Evolutionary conservation across 2,113 vertebrate genomes (phyloP).

Genomic region (Crotalus helleri): DNA sequence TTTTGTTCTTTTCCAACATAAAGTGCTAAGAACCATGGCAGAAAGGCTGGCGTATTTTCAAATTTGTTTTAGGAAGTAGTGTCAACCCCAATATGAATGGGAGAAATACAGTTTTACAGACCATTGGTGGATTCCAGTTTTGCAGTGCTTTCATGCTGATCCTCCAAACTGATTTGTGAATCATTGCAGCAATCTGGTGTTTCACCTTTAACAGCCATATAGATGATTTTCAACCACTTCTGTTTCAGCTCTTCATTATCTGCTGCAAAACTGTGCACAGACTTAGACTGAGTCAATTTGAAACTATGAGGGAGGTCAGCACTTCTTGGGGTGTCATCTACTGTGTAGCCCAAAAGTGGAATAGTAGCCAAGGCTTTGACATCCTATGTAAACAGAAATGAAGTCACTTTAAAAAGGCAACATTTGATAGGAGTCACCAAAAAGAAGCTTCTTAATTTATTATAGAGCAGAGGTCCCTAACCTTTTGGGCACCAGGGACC

Average conservation of each 20-base stretch:
- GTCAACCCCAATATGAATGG: conserved; percentile 33
- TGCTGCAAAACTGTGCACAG: conserved; percentile 87
- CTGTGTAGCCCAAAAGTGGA: conserved; percentile 89
- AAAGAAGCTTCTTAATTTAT: not conserved
- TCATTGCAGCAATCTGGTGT: conserved; percentile 66
- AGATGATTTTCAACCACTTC: conserved; percentile 90
- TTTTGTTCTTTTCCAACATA: conserved; percentile 63
- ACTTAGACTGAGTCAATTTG: conserved; percentile 93
- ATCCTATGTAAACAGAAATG: conserved; percentile 71
- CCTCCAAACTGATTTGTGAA: conserved; percentile 51
- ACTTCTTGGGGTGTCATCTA: conserved; percentile 79
- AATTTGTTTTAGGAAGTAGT: conserved; percentile 12
- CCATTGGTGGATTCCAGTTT: conserved; percentile 36
- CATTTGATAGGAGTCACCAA: not conserved
- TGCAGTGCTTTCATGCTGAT: conserved; percentile 58
- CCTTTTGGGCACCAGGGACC: too few species aligned
- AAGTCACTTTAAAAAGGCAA: not conserved
- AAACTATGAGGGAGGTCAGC: conserved; percentile 85
- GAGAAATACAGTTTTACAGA: conserved; percentile 36
- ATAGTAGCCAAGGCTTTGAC: conserved; percentile 94
- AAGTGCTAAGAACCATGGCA: conserved; percentile 70
- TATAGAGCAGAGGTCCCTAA: not conserved
- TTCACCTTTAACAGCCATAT: conserved; percentile 87
- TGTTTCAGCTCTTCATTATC: conserved; percentile 92
- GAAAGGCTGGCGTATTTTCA: conserved; percentile 33